Base-by-base conservation (phyloP, 2,797 vertebrate species). In the Coregonus suidteri region DNA sequence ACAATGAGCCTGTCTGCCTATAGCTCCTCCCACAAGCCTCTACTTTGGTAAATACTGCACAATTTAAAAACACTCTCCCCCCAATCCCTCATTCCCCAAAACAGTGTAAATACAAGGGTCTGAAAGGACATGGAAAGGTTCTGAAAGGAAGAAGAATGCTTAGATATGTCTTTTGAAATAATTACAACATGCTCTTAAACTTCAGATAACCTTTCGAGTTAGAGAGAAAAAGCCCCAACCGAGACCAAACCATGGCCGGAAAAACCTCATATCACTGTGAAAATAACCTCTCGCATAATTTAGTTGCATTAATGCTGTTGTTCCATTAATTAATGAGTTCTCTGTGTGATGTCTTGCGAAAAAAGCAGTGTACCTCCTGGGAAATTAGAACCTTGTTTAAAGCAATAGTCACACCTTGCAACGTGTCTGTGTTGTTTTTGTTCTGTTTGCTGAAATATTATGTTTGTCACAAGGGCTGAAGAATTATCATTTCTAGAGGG, bases 181-280 rank as follows among this genome's bases (percentile, higher is more conserved):
- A 18, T 41, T 20, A 25, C 31, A 6, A 62, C 1, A 34, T 35
- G 76, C 51, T 25, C 59, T 69, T 89, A 79, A 88, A 89, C 84
- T 87, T 78, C 25, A 3, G 11, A 74, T 81, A 87, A 88, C 87
- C 85, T 79, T 75, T 65, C 35, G 73, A 64, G 80, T 68, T 68
- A 75, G 2, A 69, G 18, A 41, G 35, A 47, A 47, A 13, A 47
- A 13, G 2, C 1, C 71, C 64, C 30, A 66, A 15, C 4, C 14
- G 11, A 31, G 64, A 31, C 14, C 25, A 66, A 66, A 16, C 41
- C 65, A 25, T 25, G 25, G 25, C 25, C 25, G 25, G 25, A 25
- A 25, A 25, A 25, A 25, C 25, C 25, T 25, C 25, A 25, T 25
- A 25, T 25, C 25, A n/a, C 15, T 18, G 41, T 56, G 41, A 59